Evolutionary conservation across 1,140 invertebrate genomes (phyloP).

Genomic region (Ctenoplectra terminalis): DNA sequence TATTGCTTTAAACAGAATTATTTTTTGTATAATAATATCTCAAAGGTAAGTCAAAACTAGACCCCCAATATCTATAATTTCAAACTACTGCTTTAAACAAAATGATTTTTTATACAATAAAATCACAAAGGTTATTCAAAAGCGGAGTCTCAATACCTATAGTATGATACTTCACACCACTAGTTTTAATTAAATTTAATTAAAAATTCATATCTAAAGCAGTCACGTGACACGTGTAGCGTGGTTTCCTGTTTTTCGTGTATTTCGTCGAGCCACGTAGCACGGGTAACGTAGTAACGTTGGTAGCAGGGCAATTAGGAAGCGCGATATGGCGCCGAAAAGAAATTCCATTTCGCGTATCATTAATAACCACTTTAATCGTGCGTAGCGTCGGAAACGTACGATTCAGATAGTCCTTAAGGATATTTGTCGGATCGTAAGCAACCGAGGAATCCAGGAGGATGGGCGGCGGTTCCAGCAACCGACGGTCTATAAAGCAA

Average conservation of each 20-base stretch:
- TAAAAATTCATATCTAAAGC: constrained; percentile 20
- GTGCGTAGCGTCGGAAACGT: background rate
- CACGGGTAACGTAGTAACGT: background rate
- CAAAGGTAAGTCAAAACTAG: too few species aligned
- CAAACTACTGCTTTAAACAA: too few species aligned
- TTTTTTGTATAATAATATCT: too few species aligned
- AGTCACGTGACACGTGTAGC: background rate
- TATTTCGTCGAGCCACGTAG: background rate
- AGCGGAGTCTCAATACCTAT: too few species aligned
- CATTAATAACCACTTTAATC: constrained; percentile 28
- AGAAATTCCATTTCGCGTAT: background rate
- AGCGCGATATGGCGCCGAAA: background rate
- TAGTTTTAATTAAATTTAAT: constrained; percentile 23
- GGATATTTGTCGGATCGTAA: constrained; percentile 56
- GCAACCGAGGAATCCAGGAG: constrained; percentile 47
- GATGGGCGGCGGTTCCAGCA: constrained; percentile 33
- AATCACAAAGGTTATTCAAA: too few species aligned
- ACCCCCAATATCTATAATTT: too few species aligned
- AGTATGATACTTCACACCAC: too few species aligned
- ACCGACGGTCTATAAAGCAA: constrained; percentile 55
- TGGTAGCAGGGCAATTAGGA: background rate
- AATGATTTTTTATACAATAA: too few species aligned
- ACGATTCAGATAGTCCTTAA: constrained; percentile 39
- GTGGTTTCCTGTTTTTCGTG: background rate
- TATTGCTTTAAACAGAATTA: too few species aligned